phyloP scores from a whole-genome alignment of 2,797 vertebrate genomes.

The Remorina albescens region DNA sequence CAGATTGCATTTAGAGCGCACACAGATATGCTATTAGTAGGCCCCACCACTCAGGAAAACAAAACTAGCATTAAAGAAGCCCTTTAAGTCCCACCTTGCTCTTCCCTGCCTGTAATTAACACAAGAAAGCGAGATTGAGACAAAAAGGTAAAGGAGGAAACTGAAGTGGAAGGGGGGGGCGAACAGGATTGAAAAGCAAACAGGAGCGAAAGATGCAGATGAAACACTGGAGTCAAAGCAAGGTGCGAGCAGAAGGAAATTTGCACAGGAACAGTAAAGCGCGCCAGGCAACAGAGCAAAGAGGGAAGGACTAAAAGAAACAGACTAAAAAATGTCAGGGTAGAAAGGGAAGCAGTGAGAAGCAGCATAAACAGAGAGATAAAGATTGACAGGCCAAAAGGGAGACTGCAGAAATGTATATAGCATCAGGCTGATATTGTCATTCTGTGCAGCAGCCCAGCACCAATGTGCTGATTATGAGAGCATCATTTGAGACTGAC shows the following conservation, averaged over 20 bases:
- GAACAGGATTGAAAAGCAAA: constrained; percentile 35
- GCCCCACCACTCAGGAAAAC: constrained; percentile 22
- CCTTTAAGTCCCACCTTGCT: constrained; percentile 35
- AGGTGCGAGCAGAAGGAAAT: constrained; percentile 37
- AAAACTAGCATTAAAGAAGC: constrained; percentile 42
- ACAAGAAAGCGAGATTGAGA: constrained; percentile 37
- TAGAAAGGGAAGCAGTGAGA: constrained; percentile 28
- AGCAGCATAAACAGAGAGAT: constrained; percentile 39
- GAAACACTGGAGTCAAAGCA: constrained; percentile 53
- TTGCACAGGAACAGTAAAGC: constrained; percentile 46
- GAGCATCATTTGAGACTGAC: constrained; percentile 78
- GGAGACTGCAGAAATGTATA: constrained; percentile 63
- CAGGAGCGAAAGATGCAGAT: constrained; percentile 53
- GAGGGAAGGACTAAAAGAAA: constrained; percentile 30
- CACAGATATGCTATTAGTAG: constrained; percentile 23
- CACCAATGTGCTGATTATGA: constrained; percentile 76
- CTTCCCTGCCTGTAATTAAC: constrained; percentile 55
- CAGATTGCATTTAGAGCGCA: constrained; percentile 30
- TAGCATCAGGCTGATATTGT: constrained; percentile 64
- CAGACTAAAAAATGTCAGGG: constrained; percentile 33
- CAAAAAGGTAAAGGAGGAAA: constrained; percentile 32
- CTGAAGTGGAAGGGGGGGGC: neutral
- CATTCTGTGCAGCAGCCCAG: constrained; percentile 67
- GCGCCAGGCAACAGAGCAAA: constrained; percentile 27
- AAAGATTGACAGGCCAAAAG: constrained; percentile 69